phyloP scores from a whole-genome alignment of 2,113 vertebrate species.

The Corythaeola cristata region DNA sequence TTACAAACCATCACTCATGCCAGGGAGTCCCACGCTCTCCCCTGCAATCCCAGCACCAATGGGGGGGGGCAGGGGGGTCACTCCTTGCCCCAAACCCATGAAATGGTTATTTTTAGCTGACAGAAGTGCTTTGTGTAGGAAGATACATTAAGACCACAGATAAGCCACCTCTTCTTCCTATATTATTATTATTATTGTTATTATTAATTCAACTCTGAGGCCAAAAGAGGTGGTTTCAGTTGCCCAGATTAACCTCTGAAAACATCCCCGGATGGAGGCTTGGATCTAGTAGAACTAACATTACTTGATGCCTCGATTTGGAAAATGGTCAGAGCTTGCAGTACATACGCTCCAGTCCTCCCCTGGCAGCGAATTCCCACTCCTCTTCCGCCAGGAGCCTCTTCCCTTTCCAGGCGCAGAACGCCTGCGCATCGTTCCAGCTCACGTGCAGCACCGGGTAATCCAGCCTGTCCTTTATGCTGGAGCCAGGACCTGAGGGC shows the following conservation, averaged over 20 bases:
- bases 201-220: background rate
- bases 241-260: background rate
- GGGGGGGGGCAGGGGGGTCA: fast-evolving
- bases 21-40: background rate
- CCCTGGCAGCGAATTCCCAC: conserved; percentile 95
- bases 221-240: background rate
- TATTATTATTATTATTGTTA: background rate
- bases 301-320: background rate
- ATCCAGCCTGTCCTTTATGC: conserved; percentile 84
- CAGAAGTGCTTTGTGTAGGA: background rate
- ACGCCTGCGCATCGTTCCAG: conserved; percentile 91
- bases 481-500: conserved; percentile 91
- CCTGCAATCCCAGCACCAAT: fast-evolving
- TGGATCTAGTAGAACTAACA: background rate
- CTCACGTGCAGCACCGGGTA: conserved; percentile 93
- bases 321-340: background rate
- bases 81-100: background rate
- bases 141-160: background rate
- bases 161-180: background rate
- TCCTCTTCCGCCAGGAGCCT: conserved; percentile 88
- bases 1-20: fast-evolving
- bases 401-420: conserved; percentile 86
- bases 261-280: background rate
- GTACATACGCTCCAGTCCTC: conserved; percentile 84
- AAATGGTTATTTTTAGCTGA: background rate